These are phyloP conservation scores for Halocynthia roretzi DNA, from an alignment of 23 tunicate genomes.

Conservation along the genomic window DNA sequence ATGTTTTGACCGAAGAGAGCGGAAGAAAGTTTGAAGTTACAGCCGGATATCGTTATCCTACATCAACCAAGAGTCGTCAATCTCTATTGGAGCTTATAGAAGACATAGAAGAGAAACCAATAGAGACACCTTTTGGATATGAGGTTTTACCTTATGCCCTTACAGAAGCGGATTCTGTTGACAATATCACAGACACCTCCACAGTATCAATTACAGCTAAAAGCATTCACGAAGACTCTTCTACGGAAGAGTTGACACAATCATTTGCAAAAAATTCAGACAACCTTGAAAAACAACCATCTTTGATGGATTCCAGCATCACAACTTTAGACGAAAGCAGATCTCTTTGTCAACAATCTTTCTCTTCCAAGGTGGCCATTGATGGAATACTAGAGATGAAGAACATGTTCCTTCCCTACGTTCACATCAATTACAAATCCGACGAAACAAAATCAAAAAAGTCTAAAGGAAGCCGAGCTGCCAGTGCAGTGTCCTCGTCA, in stretches of 20 bases:
- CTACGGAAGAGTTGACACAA: no score
- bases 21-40: constrained; percentile 71
- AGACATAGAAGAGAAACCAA: constrained; percentile 54
- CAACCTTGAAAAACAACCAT: constrained; percentile 16
- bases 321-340: constrained; percentile 27
- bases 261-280: neutral
- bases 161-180: constrained; percentile 19
- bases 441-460: constrained; percentile 13
- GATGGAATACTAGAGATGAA: constrained; percentile 52
- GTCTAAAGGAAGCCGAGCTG: constrained; percentile 60
- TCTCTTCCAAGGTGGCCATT: neutral
- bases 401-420: constrained; percentile 54
- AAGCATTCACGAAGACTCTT: neutral
- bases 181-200: constrained; percentile 15
- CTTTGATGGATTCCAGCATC: neutral
- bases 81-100: constrained; percentile 70
- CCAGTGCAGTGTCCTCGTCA: constrained; percentile 74
- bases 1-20: constrained; percentile 40
- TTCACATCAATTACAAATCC: constrained; percentile 27
- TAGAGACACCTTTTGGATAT: constrained; percentile 79
- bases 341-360: neutral
- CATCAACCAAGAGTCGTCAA: constrained; percentile 25
- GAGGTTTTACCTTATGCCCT: constrained; percentile 75
- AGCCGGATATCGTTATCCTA: constrained; percentile 53
- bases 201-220: neutral